Evolutionary conservation across 2,113 vertebrate species (phyloP).

Genomic region (Gambusia holbrooki): DNA sequence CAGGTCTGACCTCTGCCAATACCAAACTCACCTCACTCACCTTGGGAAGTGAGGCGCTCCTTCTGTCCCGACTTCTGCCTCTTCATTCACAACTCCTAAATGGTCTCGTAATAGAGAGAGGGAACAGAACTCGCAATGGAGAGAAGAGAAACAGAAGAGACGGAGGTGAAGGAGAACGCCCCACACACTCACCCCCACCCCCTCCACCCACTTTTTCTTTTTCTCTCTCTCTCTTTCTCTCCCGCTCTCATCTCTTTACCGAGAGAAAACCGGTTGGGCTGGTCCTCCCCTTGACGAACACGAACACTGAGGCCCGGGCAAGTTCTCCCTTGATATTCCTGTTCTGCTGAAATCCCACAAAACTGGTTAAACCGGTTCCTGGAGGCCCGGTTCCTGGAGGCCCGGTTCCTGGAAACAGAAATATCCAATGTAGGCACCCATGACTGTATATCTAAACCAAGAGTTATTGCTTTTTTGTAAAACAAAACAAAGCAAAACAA

Average conservation of each 20-base stretch:
- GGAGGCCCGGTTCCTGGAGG: constrained; percentile 36
- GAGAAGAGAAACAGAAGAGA: constrained; percentile 40
- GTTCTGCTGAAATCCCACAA: constrained; percentile 81
- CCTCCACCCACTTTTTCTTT: not conserved
- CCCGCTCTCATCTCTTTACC: constrained; percentile 61
- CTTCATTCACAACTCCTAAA: constrained; percentile 1
- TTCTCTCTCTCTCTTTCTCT: constrained; percentile 1
- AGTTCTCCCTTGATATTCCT: constrained; percentile 82
- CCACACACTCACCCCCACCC: constrained; percentile 38
- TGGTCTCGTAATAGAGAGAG: constrained; percentile 20
- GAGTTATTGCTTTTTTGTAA: not conserved
- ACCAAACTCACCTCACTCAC: constrained; percentile 52
- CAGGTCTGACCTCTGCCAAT: constrained; percentile 15
- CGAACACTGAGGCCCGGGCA: constrained; percentile 77
- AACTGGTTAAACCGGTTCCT: constrained; percentile 74
- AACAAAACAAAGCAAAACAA: not conserved
- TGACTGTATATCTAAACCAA: not conserved
- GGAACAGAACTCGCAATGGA: constrained; percentile 18
- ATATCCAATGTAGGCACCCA: not conserved
- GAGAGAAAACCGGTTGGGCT: constrained; percentile 77
- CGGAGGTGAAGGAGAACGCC: constrained; percentile 52
- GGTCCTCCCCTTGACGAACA: constrained; percentile 74
- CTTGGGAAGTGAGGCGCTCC: not conserved
- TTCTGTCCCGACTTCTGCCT: not conserved
- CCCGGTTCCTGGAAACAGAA: constrained; percentile 25